Base-by-base conservation (phyloP, 2,888 invertebrate genomes). In the Drosophila multiciliata region DNA sequence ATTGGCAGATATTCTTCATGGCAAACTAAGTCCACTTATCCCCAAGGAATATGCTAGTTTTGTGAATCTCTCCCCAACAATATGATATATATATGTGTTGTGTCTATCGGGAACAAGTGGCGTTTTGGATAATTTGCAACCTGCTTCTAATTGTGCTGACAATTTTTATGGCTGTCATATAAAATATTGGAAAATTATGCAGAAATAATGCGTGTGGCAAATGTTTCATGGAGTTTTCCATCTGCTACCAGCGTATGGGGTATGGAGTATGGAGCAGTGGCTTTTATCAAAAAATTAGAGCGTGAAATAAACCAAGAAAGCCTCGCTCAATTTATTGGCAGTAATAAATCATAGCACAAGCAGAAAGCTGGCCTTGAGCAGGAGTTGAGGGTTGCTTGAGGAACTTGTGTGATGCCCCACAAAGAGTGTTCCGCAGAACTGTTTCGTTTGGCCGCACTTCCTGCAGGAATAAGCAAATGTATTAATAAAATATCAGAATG, bases 111-210 rank as follows among this genome's bases (percentile, higher is more conserved):
- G 33, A 53, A 66, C 62, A 77, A 75, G 55, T 78, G 68, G 33
- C 38, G 20, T 68, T 42, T 57, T 64, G 38, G 42, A 69, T 80
- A 69, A 80, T 80, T 80, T 69, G 80, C 80, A 79, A 79, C 78
- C 80, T 79, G 80, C 78, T 76, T 75, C 83, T 83, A 89, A 86
- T 89, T 87, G 89, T 79, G 84, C 82, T 87, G 89, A 84, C 89
- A 85, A 88, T 88, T 86, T 83, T 69, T 83, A 82, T 88, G 86
- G 73, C 62, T 75, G 70, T 66, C 74, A 73, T 66, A 73, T 86
- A 58, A 86, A 76, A 80, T 86, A 86, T 89, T 77, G 71, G 65
- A 73, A 80, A 75, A 89, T 86, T 86, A 86, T 86, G 89, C 85
- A 73, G 89, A 81, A 75, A 80, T 89, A 83, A 86, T 85, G 75